Conservation (phyloP, 1,140 invertebrate species). For the Tetraneura akinire region DNA sequence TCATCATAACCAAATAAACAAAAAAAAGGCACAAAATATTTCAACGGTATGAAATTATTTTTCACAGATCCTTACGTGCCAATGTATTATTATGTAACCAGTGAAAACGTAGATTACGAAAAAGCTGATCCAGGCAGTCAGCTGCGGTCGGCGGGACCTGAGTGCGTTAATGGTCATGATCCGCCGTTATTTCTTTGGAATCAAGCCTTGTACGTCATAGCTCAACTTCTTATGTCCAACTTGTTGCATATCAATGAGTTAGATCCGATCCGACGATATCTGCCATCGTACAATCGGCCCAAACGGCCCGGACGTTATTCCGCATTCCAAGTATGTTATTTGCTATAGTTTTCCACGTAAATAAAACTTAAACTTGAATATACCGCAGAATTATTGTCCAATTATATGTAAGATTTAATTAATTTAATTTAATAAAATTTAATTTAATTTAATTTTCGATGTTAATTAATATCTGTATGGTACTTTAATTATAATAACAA, state of each 20-base stretch:
- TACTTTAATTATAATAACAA: too few relatives aligned
- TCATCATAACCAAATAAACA: too few relatives aligned
- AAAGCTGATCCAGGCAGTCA: conserved; percentile 72
- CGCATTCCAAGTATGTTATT: conserved; percentile 86
- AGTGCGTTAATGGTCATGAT: conserved; percentile 60
- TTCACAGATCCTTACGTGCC: conserved; percentile 82
- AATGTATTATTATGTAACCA: conserved; percentile 89
- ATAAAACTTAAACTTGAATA: too few relatives aligned
- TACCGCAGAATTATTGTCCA: too few relatives aligned
- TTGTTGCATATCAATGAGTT: conserved; percentile 93
- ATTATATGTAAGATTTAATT: too few relatives aligned
- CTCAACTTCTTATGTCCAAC: conserved; percentile 84
- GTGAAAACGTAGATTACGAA: conserved; percentile 77
- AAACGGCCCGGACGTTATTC: conserved; percentile 88
- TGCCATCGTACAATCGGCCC: conserved; percentile 94
- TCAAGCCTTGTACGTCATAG: conserved; percentile 89
- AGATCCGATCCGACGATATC: conserved; percentile 91
- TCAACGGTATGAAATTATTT: too few relatives aligned
- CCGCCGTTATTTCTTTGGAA: conserved; percentile 64
- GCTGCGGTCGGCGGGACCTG: conserved; percentile 65
- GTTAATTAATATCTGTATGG: too few relatives aligned
- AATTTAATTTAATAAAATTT: too few relatives aligned
- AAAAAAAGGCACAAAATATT: too few relatives aligned
- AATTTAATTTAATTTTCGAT: too few relatives aligned
- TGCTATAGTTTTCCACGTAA: too few relatives aligned